These are phyloP conservation scores for Lasioglossum albipes DNA, from an alignment of 1,140 invertebrate species.

Conservation along the genomic window DNA sequence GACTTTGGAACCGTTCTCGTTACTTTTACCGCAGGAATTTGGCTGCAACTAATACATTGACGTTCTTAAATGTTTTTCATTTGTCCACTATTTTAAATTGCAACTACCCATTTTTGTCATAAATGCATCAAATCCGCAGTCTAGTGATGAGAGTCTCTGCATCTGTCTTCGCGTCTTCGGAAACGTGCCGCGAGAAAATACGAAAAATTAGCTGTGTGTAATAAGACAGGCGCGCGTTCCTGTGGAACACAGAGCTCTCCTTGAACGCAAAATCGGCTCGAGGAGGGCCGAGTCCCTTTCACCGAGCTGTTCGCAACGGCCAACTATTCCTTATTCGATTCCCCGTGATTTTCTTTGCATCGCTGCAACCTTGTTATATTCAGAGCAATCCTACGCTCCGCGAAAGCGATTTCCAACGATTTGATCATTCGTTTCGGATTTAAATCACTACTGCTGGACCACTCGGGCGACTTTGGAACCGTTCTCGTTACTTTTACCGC, in stretches of 20 bases:
- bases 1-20: background rate
- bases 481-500: too few species aligned
- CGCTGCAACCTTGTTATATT: conserved; percentile 31
- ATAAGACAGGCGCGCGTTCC: conserved; percentile 1
- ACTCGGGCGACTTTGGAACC: background rate
- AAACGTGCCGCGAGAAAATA: conserved; percentile 47
- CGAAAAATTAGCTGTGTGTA: conserved; percentile 63
- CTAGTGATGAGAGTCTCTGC: too few species aligned
- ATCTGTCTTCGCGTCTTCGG: background rate
- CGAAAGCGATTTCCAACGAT: background rate
- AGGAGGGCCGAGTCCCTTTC: conserved; percentile 69
- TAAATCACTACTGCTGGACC: background rate
- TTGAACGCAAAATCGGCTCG: conserved; percentile 74
- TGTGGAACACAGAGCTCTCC: conserved; percentile 64
- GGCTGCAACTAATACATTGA: too few species aligned
- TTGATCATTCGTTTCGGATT: background rate
- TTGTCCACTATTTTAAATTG: too few species aligned
- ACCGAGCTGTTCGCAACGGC: conserved; percentile 62
- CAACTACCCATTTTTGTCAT: too few species aligned
- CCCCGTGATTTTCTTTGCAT: conserved; percentile 32
- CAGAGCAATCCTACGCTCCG: background rate
- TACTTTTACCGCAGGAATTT: background rate
- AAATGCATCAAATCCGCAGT: too few species aligned
- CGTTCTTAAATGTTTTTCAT: too few species aligned
- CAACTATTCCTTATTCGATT: conserved; percentile 24